Percentiles rank a stretch among this genome's conserved stretches.
phyloP scores from a whole-genome alignment of 2,113 vertebrate species.

The Hippocampus barbouri region DNA sequence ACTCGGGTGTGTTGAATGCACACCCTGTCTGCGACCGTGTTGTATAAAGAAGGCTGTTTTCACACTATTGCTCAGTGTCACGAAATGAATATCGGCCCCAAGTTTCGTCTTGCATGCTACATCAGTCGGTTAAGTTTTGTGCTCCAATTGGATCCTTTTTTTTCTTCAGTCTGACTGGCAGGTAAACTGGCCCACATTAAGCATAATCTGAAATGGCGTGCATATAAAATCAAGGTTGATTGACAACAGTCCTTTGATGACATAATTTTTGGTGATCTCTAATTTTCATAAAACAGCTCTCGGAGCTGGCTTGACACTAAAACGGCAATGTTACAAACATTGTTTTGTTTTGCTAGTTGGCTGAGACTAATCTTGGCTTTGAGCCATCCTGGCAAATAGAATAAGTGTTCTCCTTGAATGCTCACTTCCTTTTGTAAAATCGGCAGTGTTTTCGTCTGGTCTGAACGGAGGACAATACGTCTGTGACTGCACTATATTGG shows the following conservation, averaged over 20 bases:
- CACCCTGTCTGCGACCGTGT: constrained; percentile 8
- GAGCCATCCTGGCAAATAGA: constrained; percentile 41
- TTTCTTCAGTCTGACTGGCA: constrained; percentile 35
- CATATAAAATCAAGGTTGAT: neutral
- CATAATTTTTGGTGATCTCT: neutral
- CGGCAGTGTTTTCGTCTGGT: constrained; percentile 18
- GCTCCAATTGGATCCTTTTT: neutral
- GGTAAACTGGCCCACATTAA: constrained; percentile 17
- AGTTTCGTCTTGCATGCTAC: constrained; percentile 38
- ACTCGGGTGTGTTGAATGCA: neutral
- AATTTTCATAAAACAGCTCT: neutral
- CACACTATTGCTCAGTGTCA: constrained; percentile 35
- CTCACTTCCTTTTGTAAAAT: constrained; percentile 44
- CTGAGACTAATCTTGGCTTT: constrained; percentile 3
- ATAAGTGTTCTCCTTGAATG: constrained; percentile 37
- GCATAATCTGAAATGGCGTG: neutral
- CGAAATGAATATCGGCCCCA: constrained; percentile 29
- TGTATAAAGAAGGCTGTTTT: constrained; percentile 11
- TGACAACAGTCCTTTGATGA: neutral
- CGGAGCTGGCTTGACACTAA: neutral
- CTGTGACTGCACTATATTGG: neutral
- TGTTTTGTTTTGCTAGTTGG: neutral
- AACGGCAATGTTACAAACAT: neutral
- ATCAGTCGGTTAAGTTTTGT: constrained; percentile 36
- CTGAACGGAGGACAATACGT: neutral